Percentiles rank a stretch among this genome's conserved stretches.
Conservation (phyloP, 2,797 vertebrate genomes). For the Chaetophractus vellerosus region DNA sequence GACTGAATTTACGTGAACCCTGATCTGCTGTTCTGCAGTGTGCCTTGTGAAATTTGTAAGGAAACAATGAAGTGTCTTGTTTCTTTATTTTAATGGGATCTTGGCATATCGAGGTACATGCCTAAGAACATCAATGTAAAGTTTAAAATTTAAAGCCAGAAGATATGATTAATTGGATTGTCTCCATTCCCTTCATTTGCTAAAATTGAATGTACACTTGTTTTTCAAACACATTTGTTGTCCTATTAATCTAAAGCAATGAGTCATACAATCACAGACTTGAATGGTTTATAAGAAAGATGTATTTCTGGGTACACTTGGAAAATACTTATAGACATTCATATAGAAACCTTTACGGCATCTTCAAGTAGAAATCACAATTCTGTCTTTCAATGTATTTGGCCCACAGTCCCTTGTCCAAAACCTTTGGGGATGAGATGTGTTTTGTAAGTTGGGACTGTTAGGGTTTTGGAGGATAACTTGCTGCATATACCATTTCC, state of each 20-base stretch:
- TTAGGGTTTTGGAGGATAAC: not conserved
- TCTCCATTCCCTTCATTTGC: not conserved
- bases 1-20: not conserved
- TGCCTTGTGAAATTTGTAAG: not conserved
- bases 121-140: not conserved
- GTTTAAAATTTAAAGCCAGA: not conserved
- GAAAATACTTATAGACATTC: not conserved
- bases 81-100: not conserved
- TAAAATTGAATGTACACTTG: not conserved
- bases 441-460: not conserved
- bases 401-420: not conserved
- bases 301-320: not conserved
- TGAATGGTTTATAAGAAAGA: not conserved
- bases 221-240: not conserved
- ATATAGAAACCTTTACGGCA: not conserved
- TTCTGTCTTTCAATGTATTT: not conserved
- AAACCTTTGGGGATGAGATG: not conserved
- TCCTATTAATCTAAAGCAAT: not conserved
- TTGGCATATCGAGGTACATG: not conserved
- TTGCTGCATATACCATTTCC: not conserved
- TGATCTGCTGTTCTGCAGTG: not conserved
- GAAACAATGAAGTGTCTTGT: not conserved
- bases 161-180: not conserved
- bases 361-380: not conserved
- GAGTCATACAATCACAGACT: not conserved